phyloP scores from a whole-genome alignment of 2,113 vertebrate genomes.

The Xyliphius kryptos region DNA sequence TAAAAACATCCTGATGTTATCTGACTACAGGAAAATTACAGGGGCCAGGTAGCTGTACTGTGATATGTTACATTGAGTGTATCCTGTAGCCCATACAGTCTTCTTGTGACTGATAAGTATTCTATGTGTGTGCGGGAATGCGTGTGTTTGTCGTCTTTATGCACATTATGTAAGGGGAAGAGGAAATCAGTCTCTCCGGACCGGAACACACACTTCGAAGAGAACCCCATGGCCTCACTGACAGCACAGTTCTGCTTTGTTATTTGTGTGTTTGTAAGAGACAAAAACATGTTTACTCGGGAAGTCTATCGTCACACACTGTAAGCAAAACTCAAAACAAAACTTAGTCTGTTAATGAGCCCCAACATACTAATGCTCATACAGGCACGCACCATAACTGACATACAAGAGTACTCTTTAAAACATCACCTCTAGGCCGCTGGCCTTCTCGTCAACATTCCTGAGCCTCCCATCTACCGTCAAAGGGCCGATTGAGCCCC shows the following conservation, averaged over 20 bases:
- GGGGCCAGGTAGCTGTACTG: background rate
- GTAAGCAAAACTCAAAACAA: slow-evolving; percentile 43
- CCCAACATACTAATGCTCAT: background rate
- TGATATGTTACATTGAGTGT: slow-evolving; percentile 7
- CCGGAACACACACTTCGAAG: slow-evolving; percentile 63
- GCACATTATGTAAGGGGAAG: slow-evolving; percentile 66
- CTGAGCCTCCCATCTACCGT: slow-evolving; percentile 52
- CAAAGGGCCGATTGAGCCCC: slow-evolving; percentile 63
- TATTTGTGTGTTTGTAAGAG: slow-evolving; percentile 26
- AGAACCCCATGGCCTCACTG: slow-evolving; percentile 41
- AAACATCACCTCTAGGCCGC: slow-evolving; percentile 47
- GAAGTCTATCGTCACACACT: slow-evolving; percentile 45
- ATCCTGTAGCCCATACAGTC: slow-evolving; percentile 1
- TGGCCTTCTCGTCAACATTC: slow-evolving; percentile 66
- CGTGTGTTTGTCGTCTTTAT: slow-evolving; percentile 26
- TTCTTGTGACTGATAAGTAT: slow-evolving; percentile 26
- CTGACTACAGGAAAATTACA: background rate
- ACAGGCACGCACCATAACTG: slow-evolving; percentile 1
- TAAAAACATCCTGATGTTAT: too few species aligned
- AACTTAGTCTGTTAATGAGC: slow-evolving; percentile 30
- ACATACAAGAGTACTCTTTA: slow-evolving; percentile 24
- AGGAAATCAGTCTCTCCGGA: slow-evolving; percentile 62
- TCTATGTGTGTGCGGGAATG: too few species aligned
- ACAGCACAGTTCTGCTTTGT: slow-evolving; percentile 15
- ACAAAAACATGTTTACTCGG: slow-evolving; percentile 39